These are phyloP conservation scores for Ibidorhyncha struthersii DNA, from an alignment of 2,113 vertebrate genomes.

Conservation along the genomic window DNA sequence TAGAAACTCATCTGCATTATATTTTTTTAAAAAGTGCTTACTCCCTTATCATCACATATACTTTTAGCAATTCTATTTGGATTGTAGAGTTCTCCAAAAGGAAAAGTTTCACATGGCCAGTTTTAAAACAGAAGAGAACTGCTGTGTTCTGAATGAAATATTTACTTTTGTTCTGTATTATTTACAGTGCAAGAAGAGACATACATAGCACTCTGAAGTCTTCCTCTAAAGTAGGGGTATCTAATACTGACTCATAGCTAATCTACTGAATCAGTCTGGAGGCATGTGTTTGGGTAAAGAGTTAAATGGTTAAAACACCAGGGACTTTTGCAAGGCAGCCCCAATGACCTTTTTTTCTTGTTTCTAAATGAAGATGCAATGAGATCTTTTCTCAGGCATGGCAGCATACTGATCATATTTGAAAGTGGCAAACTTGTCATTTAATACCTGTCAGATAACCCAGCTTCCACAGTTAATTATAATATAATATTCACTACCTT, in stretches of 20 bases:
- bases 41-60: background rate
- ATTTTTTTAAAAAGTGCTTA: background rate
- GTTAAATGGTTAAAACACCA: background rate
- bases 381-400: background rate
- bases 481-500: background rate
- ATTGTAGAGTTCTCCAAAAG: background rate
- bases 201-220: background rate
- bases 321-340: background rate
- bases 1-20: background rate
- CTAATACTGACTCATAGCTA: background rate
- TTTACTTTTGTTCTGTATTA: background rate
- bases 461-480: slow-evolving; percentile 4
- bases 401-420: background rate
- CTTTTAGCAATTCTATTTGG: background rate
- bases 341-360: background rate
- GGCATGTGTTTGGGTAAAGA: background rate
- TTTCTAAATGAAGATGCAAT: background rate
- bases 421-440: background rate
- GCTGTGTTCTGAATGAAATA: background rate
- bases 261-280: background rate
- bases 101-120: background rate
- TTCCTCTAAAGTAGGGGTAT: background rate
- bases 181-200: background rate
- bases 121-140: background rate
- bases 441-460: background rate